phyloP scores from a whole-genome alignment of 2,888 invertebrate genomes.

The Limnephilus auricula region DNA sequence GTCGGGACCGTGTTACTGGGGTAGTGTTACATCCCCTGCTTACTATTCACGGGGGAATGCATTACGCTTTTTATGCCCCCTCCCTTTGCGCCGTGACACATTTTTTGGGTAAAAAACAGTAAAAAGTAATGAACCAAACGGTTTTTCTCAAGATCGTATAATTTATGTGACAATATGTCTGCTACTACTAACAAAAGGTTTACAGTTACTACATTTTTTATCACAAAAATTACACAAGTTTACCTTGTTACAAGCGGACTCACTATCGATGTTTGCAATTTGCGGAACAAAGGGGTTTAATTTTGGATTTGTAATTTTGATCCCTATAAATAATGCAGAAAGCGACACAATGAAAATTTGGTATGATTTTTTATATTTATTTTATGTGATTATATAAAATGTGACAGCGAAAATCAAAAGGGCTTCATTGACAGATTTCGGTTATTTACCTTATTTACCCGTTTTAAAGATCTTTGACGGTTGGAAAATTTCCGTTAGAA shows the following conservation, averaged over 20 bases:
- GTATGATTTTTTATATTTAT: slow-evolving; percentile 10
- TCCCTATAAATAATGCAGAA: slow-evolving; percentile 47
- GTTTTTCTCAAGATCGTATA: slow-evolving; percentile 65
- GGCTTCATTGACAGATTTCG: not conserved
- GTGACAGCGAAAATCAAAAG: slow-evolving; percentile 49
- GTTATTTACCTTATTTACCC: slow-evolving; percentile 1
- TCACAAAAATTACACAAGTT: slow-evolving; percentile 8
- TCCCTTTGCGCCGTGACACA: slow-evolving; percentile 61
- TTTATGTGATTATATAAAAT: slow-evolving; percentile 49
- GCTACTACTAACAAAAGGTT: slow-evolving; percentile 36
- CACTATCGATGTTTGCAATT: slow-evolving; percentile 64
- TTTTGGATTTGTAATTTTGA: slow-evolving; percentile 56
- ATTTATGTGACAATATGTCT: slow-evolving; percentile 56
- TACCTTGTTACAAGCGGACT: slow-evolving; percentile 36
- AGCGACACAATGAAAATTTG: slow-evolving; percentile 19
- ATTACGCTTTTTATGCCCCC: slow-evolving; percentile 61
- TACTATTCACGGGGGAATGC: slow-evolving; percentile 64
- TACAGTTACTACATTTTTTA: slow-evolving; percentile 27
- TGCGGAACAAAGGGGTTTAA: slow-evolving; percentile 67
- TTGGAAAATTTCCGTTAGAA: slow-evolving; percentile 19
- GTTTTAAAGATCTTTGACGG: slow-evolving; percentile 2
- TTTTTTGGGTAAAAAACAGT: slow-evolving; percentile 64
- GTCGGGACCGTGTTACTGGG: slow-evolving; percentile 64
- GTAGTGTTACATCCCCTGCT: slow-evolving; percentile 67
- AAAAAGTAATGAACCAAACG: slow-evolving; percentile 61